Evolutionary conservation across 2,113 vertebrate species (phyloP).

Genomic region (Bettongia penicillata): DNA sequence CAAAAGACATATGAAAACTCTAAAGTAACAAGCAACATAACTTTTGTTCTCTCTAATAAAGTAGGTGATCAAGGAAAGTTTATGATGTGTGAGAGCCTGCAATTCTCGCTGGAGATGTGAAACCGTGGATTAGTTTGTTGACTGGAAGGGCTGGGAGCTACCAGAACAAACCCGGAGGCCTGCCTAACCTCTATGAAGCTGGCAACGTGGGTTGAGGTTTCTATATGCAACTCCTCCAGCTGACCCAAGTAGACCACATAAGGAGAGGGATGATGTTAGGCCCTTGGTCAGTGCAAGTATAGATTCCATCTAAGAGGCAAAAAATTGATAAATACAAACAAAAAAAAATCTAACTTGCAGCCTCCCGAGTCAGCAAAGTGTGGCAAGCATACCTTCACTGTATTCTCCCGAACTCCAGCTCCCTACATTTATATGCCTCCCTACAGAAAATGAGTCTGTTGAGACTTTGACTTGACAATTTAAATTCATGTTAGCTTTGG

Average conservation of each 20-base stretch:
- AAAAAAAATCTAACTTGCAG: neutral
- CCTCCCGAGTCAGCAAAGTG: neutral
- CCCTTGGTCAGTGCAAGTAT: neutral
- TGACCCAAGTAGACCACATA: neutral
- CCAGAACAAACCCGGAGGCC: neutral
- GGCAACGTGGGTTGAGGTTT: neutral
- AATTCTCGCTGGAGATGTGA: neutral
- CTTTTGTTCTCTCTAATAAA: neutral
- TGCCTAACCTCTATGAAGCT: neutral
- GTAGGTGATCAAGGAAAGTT: neutral
- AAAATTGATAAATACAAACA: neutral
- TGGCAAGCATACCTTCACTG: neutral
- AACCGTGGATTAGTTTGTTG: neutral
- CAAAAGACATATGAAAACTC: neutral
- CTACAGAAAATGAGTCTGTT: neutral
- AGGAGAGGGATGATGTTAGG: neutral
- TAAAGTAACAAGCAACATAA: neutral
- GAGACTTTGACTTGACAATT: neutral
- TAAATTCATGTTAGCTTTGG: neutral
- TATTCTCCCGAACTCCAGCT: neutral
- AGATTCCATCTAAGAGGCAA: neutral
- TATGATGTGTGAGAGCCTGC: neutral
- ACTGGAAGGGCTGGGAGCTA: neutral
- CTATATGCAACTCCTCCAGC: neutral
- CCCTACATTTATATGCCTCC: neutral